phyloP scores from a whole-genome alignment of 1,140 invertebrate genomes.

The Araneus ventricosus region DNA sequence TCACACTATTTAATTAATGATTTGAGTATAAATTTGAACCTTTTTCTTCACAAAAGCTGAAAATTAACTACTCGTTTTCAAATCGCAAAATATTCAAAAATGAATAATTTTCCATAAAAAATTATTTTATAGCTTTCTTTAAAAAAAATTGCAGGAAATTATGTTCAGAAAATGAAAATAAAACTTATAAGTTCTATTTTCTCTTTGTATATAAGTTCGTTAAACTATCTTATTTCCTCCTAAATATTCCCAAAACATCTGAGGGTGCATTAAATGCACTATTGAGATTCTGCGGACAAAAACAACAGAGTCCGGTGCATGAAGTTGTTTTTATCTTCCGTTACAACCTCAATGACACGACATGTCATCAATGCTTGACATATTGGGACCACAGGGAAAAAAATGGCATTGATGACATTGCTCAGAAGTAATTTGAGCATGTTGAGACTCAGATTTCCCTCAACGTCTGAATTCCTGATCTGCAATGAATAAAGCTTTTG shows the following conservation, averaged over 20 bases:
- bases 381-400: neutral
- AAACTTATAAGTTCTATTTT: too few species aligned
- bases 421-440: neutral
- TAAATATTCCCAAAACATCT: neutral
- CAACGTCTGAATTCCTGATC: neutral
- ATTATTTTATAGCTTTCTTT: too few species aligned
- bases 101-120: too few species aligned
- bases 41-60: too few species aligned
- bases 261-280: neutral
- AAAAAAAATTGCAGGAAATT: too few species aligned
- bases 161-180: too few species aligned
- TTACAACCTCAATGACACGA: neutral
- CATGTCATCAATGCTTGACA: slow-evolving; percentile 11
- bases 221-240: too few species aligned
- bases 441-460: neutral
- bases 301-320: neutral
- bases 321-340: neutral
- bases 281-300: neutral
- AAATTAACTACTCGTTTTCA: too few species aligned
- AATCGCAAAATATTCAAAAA: too few species aligned
- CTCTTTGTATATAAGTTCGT: too few species aligned
- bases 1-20: too few species aligned
- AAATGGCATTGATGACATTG: neutral
- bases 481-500: neutral
- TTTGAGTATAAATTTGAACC: too few species aligned